Evolutionary conservation across 1,140 invertebrate genomes (phyloP), one percentile per base, ranked within the genome.

Genomic region (Brachionus paranguensis): DNA sequence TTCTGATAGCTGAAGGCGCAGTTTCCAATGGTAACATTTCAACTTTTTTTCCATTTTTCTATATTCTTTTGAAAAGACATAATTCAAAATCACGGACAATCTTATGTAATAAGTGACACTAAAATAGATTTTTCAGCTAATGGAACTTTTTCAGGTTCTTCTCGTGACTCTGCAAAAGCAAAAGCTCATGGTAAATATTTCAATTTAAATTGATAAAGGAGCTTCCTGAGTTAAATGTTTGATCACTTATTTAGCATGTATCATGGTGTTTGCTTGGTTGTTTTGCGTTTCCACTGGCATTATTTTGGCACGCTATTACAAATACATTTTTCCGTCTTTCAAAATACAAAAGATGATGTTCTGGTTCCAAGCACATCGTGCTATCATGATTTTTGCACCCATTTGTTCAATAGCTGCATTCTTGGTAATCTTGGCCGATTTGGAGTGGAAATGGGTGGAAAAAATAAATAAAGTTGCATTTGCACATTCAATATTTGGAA

Each of bases 381-480:
- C 78, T 14, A 17, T 81, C 3, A 81, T 81, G 78, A 81, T 81
- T 20, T 43, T 81, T 81, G 53, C 17, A 45, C 64, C 53, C 6
- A 43, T 81, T 17, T 64, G 33, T 45, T 64, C 78, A 43, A 64
- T 81, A 43, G 53, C 64, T 47, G 78, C 78, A 45, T 68, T 81
- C n/a, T 20, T 81, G 24, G 53, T 81, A 45, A 81, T 81, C 5
- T 41, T 81, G 37, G 78, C 78, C 29, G 78, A 81, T 27, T 27
- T 81, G n/a, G 29, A 64, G 7, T 81, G 78, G 78, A 64, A 81
- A 60, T 81, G 78, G 78, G 78, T 81, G 24, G 53, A 60, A 47
- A 81, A 27, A 20, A 17, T 5, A 27, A 37, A 29, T 4, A 43
- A 43, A 81, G 24, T 47, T 6, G 24, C 37, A 2, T 81, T 81